phyloP scores from a whole-genome alignment of 2,797 vertebrate genomes.

The Acipenser oxyrinchus region DNA sequence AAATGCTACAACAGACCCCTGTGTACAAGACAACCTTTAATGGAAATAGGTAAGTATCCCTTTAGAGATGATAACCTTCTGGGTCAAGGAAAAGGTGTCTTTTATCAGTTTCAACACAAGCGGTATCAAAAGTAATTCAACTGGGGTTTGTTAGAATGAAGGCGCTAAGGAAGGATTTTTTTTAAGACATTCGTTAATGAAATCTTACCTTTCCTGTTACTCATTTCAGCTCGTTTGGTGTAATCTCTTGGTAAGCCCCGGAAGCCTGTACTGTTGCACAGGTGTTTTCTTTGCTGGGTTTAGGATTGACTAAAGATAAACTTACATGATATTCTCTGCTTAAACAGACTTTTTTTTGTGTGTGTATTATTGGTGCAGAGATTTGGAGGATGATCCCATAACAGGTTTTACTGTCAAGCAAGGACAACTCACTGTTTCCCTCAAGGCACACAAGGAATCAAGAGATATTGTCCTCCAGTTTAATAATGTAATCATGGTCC shows the following conservation, averaged over 20 bases:
- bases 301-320: not conserved
- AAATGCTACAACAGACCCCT: conserved; percentile 80
- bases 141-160: conserved; percentile 3
- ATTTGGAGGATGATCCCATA: conserved; percentile 14
- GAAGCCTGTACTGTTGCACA: not conserved
- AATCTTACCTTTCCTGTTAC: too few relatives aligned
- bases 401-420: conserved; percentile 15
- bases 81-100: not conserved
- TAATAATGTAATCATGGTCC: conserved; percentile 5
- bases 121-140: not conserved
- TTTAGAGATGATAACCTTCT: not conserved
- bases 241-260: too few relatives aligned
- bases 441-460: conserved; percentile 2
- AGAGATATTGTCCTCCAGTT: conserved; percentile 9
- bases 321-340: conserved; percentile 8
- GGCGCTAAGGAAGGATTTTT: too few relatives aligned
- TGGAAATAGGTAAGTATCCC: conserved; percentile 80
- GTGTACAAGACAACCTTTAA: conserved; percentile 92
- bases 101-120: not conserved
- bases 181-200: too few relatives aligned
- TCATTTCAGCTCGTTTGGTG: too few relatives aligned
- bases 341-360: not conserved
- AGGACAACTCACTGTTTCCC: conserved; percentile 2
- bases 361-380: conserved; percentile 10
- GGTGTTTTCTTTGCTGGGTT: not conserved